Percentiles rank a stretch among this genome's conserved stretches.
phyloP scores from a whole-genome alignment of 2,888 invertebrate genomes.

The Drosophila anomalata region DNA sequence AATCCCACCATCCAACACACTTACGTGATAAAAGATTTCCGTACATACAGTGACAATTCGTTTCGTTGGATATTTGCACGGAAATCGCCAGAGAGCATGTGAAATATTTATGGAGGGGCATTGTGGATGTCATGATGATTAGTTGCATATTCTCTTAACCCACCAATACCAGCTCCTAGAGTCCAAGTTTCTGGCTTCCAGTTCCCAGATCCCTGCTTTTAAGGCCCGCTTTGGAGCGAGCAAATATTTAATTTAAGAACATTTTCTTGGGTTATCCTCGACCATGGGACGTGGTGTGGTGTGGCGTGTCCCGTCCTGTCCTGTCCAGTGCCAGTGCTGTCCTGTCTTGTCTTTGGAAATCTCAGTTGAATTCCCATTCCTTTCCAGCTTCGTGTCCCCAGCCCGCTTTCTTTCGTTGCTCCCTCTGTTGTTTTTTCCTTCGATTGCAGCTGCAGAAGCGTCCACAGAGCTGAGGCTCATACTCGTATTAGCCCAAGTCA shows the following conservation, averaged over 20 bases:
- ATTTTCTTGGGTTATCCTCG: constrained; percentile 52
- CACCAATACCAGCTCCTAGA: constrained; percentile 14
- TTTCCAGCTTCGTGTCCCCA: constrained; percentile 1
- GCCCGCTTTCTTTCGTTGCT: constrained; percentile 11
- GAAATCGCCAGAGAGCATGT: constrained; percentile 66
- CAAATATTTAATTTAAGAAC: constrained; percentile 72
- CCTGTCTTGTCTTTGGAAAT: constrained; percentile 64
- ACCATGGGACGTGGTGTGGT: constrained; percentile 45
- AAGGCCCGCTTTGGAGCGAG: constrained; percentile 65
- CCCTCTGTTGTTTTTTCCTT: constrained; percentile 24
- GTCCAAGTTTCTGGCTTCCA: constrained; percentile 16
- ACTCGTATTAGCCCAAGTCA: constrained; percentile 76
- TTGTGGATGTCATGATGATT: constrained; percentile 69
- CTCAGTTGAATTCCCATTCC: constrained; percentile 66
- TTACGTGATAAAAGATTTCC: constrained; percentile 29
- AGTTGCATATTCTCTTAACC: constrained; percentile 66
- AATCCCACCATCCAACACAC: not conserved
- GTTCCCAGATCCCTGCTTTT: constrained; percentile 26
- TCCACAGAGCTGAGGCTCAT: constrained; percentile 42
- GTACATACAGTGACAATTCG: constrained; percentile 29
- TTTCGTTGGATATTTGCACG: constrained; percentile 63
- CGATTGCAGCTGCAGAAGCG: constrained; percentile 45
- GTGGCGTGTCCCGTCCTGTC: constrained; percentile 59
- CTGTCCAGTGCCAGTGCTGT: constrained; percentile 44
- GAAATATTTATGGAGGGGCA: constrained; percentile 70